Evolutionary conservation across 2,113 vertebrate genomes (phyloP).

Genomic region (Nibea albiflora): DNA sequence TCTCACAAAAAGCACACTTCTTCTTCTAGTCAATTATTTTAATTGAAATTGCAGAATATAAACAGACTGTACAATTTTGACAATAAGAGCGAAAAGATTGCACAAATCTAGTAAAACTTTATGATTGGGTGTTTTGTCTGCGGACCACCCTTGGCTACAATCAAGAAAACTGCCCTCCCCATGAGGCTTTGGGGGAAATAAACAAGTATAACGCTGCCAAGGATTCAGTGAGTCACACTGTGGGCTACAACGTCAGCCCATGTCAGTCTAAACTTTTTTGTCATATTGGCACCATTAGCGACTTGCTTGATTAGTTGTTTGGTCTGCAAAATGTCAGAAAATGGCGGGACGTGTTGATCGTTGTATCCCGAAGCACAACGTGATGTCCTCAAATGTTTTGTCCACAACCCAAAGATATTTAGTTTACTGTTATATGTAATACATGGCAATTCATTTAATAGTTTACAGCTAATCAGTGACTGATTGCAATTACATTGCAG

Average conservation of each 20-base stretch:
- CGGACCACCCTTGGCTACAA: too few relatives aligned
- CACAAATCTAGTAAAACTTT: not conserved
- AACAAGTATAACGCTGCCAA: not conserved
- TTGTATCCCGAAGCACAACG: too few relatives aligned
- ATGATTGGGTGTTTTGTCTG: not conserved
- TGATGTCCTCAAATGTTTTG: too few relatives aligned
- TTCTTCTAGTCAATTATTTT: not conserved
- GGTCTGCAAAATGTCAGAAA: too few relatives aligned
- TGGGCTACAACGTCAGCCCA: not conserved
- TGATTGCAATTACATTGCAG: too few relatives aligned
- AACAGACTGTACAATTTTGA: not conserved
- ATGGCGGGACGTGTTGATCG: too few relatives aligned
- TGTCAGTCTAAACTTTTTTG: not conserved
- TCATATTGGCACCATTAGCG: not conserved
- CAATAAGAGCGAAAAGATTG: not conserved
- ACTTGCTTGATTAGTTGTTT: too few relatives aligned
- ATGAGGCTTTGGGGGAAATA: not conserved
- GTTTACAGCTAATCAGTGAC: too few relatives aligned
- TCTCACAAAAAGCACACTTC: not conserved
- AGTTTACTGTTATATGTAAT: too few relatives aligned
- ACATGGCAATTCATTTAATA: too few relatives aligned
- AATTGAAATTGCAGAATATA: not conserved
- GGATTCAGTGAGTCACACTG: too few relatives aligned
- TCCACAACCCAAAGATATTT: too few relatives aligned
- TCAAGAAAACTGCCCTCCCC: not conserved